phyloP scores from a whole-genome alignment of 2,113 vertebrate species.

The Chaetura pelagica region DNA sequence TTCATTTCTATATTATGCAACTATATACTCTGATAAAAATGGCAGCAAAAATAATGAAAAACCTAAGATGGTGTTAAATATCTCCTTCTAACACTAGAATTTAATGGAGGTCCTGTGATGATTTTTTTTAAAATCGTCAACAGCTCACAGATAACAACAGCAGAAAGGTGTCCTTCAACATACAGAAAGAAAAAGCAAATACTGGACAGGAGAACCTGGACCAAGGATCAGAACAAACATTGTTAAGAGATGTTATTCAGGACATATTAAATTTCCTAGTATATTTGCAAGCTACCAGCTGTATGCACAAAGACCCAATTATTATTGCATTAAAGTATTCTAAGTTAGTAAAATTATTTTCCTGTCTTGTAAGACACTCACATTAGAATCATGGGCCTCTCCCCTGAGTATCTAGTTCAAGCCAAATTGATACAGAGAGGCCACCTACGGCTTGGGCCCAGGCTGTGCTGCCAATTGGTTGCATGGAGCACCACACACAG shows the following conservation, averaged over 20 bases:
- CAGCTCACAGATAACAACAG: background rate
- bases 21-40: background rate
- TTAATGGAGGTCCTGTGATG: background rate
- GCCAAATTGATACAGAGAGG: background rate
- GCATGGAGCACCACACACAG: background rate
- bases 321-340: background rate
- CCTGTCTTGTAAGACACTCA: background rate
- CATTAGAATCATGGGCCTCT: background rate
- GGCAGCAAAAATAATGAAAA: background rate
- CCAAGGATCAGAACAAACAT: background rate
- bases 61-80: background rate
- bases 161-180: background rate
- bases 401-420: background rate
- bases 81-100: background rate
- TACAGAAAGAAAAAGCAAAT: background rate
- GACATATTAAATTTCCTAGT: background rate
- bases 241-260: background rate
- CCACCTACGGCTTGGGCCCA: background rate
- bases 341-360: background rate
- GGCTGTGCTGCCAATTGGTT: accelerated
- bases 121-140: background rate
- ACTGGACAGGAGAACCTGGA: background rate
- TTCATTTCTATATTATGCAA: background rate
- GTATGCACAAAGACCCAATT: background rate
- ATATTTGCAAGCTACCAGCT: background rate